These are phyloP conservation scores for Athrips mouffetella DNA, from an alignment of 2,888 invertebrate species.

Conservation along the genomic window DNA sequence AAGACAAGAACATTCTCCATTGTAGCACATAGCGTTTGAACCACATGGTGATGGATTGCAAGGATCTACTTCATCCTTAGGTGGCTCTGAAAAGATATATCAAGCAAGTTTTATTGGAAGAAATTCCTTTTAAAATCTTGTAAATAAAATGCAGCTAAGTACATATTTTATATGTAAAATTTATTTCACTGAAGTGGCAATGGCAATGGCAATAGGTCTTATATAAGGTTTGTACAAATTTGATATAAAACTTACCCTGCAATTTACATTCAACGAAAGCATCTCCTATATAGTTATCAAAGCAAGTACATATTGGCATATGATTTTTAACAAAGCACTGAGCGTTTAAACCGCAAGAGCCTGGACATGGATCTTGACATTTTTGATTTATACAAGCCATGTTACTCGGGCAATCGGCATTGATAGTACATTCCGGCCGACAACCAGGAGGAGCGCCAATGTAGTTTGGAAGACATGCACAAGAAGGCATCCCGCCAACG, in stretches of 20 bases:
- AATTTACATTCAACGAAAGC: slow-evolving; percentile 81
- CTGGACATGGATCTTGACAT: slow-evolving; percentile 89
- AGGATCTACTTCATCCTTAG: slow-evolving; percentile 62
- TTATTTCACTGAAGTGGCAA: no score
- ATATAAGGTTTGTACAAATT: no score
- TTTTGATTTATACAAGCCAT: slow-evolving; percentile 87
- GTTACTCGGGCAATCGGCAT: slow-evolving; percentile 86
- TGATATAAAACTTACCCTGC: slow-evolving; percentile 67
- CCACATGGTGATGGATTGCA: slow-evolving; percentile 85
- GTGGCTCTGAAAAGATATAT: slow-evolving; percentile 46
- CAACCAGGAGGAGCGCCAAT: slow-evolving; percentile 85
- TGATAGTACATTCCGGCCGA: slow-evolving; percentile 83
- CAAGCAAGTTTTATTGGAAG: no score
- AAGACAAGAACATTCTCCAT: slow-evolving; percentile 80
- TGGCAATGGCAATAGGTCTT: no score
- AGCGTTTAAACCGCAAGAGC: slow-evolving; percentile 84
- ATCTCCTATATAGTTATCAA: slow-evolving; percentile 84
- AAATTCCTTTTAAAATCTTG: no score
- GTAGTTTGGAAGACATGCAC: slow-evolving; percentile 81
- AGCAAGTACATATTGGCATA: slow-evolving; percentile 85
- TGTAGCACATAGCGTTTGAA: slow-evolving; percentile 76
- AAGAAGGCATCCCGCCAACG: slow-evolving; percentile 79
- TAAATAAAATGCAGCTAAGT: no score
- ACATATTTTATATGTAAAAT: no score
- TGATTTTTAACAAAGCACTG: slow-evolving; percentile 83